Conservation (phyloP, 2,797 vertebrate species). For the Apogon hyalosoma region DNA sequence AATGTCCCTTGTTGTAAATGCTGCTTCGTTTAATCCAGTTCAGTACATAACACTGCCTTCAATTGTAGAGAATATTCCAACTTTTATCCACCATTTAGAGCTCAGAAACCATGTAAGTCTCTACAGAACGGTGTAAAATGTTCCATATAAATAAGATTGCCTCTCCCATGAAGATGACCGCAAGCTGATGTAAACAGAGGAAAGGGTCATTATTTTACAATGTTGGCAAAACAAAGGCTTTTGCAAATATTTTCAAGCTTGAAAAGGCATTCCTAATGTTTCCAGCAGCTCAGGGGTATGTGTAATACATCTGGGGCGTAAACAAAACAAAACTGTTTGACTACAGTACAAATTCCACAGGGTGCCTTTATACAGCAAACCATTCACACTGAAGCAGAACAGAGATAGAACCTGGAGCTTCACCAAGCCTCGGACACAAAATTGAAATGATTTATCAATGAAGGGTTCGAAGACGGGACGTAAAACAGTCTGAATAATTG, state of each 20-base stretch:
- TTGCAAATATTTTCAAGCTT: constrained; percentile 2
- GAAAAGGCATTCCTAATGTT: constrained; percentile 10
- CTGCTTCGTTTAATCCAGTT: too few relatives aligned
- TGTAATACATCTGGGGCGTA: constrained; percentile 21
- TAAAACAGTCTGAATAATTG: too few relatives aligned
- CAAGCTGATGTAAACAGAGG: neutral
- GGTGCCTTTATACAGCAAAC: constrained; percentile 17
- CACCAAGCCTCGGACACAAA: neutral
- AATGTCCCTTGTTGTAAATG: too few relatives aligned
- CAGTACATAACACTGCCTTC: too few relatives aligned
- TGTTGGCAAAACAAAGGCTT: constrained; percentile 15
- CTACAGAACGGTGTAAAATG: too few relatives aligned
- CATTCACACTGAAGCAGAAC: neutral
- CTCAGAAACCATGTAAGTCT: too few relatives aligned
- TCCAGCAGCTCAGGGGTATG: constrained; percentile 8
- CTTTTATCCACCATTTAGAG: too few relatives aligned
- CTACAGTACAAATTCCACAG: constrained; percentile 16
- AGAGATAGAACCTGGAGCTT: constrained; percentile 13
- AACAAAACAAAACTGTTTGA: constrained; percentile 35
- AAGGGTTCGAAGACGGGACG: too few relatives aligned
- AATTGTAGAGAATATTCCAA: too few relatives aligned
- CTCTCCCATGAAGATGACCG: neutral
- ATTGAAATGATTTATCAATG: too few relatives aligned
- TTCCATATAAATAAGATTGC: neutral
- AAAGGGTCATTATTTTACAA: constrained; percentile 13